Percentiles rank a stretch among this genome's conserved stretches.
Conservation (phyloP, 23 tunicate species). For the Pegea sp. region DNA sequence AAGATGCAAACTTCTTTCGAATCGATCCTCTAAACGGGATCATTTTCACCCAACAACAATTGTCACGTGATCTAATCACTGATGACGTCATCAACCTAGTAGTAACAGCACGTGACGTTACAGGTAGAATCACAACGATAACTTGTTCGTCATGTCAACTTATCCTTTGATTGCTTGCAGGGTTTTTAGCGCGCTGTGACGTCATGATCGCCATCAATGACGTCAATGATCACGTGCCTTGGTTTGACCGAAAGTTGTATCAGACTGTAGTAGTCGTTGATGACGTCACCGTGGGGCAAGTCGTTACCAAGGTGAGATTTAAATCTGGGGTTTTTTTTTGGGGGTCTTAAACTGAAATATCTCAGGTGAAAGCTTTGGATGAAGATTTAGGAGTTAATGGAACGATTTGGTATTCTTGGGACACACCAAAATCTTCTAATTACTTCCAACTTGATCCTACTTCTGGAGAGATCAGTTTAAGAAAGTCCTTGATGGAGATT, state of each 20-base stretch:
- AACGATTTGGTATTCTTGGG: slow-evolving; percentile 10
- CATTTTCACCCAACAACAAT: too few relatives aligned
- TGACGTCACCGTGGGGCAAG: slow-evolving; percentile 3
- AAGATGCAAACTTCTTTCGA: too few relatives aligned
- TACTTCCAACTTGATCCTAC: too few relatives aligned
- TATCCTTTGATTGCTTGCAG: slow-evolving; percentile 5
- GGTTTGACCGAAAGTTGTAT: slow-evolving; percentile 6
- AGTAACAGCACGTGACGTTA: too few relatives aligned
- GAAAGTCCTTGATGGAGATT: too few relatives aligned
- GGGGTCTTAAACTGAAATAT: background rate
- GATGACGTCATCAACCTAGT: too few relatives aligned
- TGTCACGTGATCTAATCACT: too few relatives aligned
- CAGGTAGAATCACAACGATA: too few relatives aligned
- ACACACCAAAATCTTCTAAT: slow-evolving; percentile 3
- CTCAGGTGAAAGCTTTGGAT: slow-evolving; percentile 24
- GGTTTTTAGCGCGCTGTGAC: background rate
- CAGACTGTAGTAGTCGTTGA: slow-evolving; percentile 1
- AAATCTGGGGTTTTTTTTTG: background rate
- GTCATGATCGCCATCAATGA: slow-evolving; percentile 17
- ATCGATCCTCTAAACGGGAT: too few relatives aligned
- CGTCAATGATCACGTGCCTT: slow-evolving; percentile 40
- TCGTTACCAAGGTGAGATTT: slow-evolving; percentile 7
- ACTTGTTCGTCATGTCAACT: too few relatives aligned
- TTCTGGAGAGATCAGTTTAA: too few relatives aligned
- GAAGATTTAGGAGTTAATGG: slow-evolving; percentile 31